Base-by-base conservation (phyloP, 2,797 vertebrate genomes). In the Chaunax sp. region DNA sequence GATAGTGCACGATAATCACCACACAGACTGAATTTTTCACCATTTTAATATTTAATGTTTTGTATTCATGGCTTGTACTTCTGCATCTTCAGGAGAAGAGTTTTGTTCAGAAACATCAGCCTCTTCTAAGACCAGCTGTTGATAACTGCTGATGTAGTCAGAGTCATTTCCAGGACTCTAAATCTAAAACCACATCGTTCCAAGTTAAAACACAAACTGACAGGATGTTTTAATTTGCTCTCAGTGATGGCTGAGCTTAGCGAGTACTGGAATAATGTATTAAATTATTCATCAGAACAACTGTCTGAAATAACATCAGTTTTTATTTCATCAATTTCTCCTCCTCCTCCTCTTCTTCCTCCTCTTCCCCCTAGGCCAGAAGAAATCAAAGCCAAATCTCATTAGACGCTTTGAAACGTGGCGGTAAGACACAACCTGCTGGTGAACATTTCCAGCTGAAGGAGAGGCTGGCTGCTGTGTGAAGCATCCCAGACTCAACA, bases 231-330 rank as follows among this genome's bases (percentile, higher is more conserved):
- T 64, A 37, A 75, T 78, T 62, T 61, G 58, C 63, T 67, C 40
- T 28, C 22, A 7, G 33, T 69, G 69, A 61, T 59, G 41, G 19
- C 44, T 49, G 45, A 63, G 51, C 50, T 55, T 69, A 63, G 58
- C n/a, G 11, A 79, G 63, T 37, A 53, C 64, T 28, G 37, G 19
- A 77, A 62, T 78, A 61, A 58, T 58, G 20, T 54, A 67, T 77
- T 85, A 62, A 87, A 86, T 87, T 86, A 92, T 90, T 91, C 81
- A 89, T 87, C 70, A 80, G 44, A 72, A 81, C 87, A 79, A 87
- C 82, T 70, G 68, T 84, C 82, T 72, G 83, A 78, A 85, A 82
- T 72, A 59, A 84, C 70, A 76, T 40, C 54, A 61, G 80, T 87
- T 87, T 81, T 79, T 63, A 74, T 82, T 87, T 73, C 51, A 30